Conservation (phyloP, 1,140 invertebrate genomes). For the Brevipalpus yothersi region DNA sequence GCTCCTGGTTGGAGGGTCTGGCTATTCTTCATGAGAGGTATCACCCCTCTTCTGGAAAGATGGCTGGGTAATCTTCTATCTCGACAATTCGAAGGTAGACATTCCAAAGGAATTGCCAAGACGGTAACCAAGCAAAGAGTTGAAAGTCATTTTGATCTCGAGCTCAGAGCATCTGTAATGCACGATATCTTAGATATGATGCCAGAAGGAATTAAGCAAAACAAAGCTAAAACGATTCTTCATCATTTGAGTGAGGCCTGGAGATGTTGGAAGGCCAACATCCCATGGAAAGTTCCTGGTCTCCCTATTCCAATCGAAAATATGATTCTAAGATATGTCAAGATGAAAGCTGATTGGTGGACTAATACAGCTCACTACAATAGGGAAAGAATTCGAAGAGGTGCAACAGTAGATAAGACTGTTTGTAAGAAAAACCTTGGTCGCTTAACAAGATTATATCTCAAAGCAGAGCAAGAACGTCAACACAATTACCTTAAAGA, state of each 20-base stretch:
- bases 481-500: constrained; percentile 99
- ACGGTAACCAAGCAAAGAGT: constrained; percentile 98
- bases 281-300: constrained; percentile 97
- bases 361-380: constrained; percentile 99
- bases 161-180: constrained; percentile 92
- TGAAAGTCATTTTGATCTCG: constrained; percentile 96
- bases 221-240: constrained; percentile 93
- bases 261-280: constrained; percentile 99
- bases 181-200: constrained; percentile 99
- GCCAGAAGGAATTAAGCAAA: constrained; percentile 81
- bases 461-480: constrained; percentile 95
- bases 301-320: constrained; percentile 97
- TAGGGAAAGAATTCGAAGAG: constrained; percentile 72
- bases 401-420: constrained; percentile 92
- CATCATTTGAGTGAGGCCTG: constrained; percentile 98
- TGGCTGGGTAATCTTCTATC: constrained; percentile 96
- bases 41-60: constrained; percentile 84
- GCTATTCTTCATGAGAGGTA: constrained; percentile 97
- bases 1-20: constrained; percentile 97
- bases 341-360: constrained; percentile 99
- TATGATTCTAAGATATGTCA: constrained; percentile 98
- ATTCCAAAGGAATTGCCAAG: constrained; percentile 96
- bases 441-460: constrained; percentile 73
- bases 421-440: constrained; percentile 99
- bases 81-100: constrained; percentile 92